phyloP scores from a whole-genome alignment of 2,797 vertebrate genomes.

The Sebastiscus albofasciatus region DNA sequence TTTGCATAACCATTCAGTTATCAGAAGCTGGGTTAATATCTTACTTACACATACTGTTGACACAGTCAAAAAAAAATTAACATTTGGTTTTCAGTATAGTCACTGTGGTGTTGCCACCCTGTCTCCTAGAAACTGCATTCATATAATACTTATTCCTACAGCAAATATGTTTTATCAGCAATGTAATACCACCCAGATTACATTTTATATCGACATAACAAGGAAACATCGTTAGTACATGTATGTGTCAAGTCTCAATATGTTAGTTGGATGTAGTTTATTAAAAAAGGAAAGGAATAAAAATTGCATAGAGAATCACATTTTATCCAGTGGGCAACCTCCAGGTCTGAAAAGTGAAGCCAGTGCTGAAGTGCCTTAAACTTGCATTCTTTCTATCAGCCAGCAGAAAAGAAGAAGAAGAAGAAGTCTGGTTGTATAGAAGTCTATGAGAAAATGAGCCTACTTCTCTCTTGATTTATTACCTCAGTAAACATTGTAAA shows the following conservation, averaged over 20 bases:
- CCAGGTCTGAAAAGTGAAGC: too few species aligned
- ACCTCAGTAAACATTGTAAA: too few species aligned
- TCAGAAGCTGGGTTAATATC: neutral
- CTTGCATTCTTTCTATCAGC: accelerated
- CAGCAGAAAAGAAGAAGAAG: too few species aligned
- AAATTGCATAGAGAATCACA: neutral
- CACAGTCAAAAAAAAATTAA: neutral
- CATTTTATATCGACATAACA: neutral
- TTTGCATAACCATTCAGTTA: neutral
- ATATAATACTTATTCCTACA: neutral
- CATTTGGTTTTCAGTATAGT: neutral
- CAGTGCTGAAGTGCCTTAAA: too few species aligned
- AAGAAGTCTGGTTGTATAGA: too few species aligned
- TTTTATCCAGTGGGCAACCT: too few species aligned
- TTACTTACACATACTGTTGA: too few species aligned
- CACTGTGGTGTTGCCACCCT: neutral
- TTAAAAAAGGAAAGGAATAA: neutral
- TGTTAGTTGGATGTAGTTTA: neutral
- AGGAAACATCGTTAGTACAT: neutral
- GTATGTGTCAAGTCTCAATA: neutral
- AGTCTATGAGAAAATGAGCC: too few species aligned
- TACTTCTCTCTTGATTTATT: too few species aligned
- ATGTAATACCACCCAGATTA: neutral
- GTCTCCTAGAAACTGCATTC: neutral
- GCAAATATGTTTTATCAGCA: neutral